Conservation (phyloP, 2,797 vertebrate genomes). For the Antennarius maculatus region DNA sequence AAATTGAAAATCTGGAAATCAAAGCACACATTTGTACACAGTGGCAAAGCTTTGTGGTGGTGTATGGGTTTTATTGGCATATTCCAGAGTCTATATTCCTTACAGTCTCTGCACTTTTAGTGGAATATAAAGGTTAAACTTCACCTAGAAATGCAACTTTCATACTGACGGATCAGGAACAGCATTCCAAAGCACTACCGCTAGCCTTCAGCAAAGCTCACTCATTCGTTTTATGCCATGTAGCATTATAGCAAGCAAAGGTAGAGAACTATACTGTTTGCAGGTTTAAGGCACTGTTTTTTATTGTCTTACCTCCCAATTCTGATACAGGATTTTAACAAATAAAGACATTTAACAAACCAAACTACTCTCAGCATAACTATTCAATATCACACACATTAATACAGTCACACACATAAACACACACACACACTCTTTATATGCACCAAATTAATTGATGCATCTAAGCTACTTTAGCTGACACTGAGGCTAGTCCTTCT, state of each 20-base stretch:
- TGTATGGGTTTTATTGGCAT: slow-evolving; percentile 79
- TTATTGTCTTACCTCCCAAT: slow-evolving; percentile 62
- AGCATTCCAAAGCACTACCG: slow-evolving; percentile 59
- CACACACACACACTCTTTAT: slow-evolving; percentile 18
- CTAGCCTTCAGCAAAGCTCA: slow-evolving; percentile 67
- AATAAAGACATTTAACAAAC: slow-evolving; percentile 59
- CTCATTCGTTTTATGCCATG: slow-evolving; percentile 53
- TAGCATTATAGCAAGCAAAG: slow-evolving; percentile 57
- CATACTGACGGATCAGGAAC: slow-evolving; percentile 51
- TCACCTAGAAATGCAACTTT: slow-evolving; percentile 64
- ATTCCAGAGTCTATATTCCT: slow-evolving; percentile 60
- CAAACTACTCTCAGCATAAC: slow-evolving; percentile 48
- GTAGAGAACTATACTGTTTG: slow-evolving; percentile 59
- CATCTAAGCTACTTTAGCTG: slow-evolving; percentile 74
- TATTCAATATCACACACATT: slow-evolving; percentile 18
- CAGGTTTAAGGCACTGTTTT: slow-evolving; percentile 84
- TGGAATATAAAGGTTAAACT: slow-evolving; percentile 67
- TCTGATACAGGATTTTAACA: slow-evolving; percentile 60
- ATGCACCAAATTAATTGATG: slow-evolving; percentile 60
- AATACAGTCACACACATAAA: slow-evolving; percentile 31
- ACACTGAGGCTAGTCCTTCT: slow-evolving; percentile 80
- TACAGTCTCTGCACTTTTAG: slow-evolving; percentile 72
- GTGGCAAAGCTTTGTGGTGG: slow-evolving; percentile 24
- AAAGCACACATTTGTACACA: slow-evolving; percentile 14
- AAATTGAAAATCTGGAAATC: slow-evolving; percentile 3